Evolutionary conservation across 2,113 vertebrate species (phyloP), one percentile per base, ranked within the genome.

Genomic region (Phyllostomus hastatus): DNA sequence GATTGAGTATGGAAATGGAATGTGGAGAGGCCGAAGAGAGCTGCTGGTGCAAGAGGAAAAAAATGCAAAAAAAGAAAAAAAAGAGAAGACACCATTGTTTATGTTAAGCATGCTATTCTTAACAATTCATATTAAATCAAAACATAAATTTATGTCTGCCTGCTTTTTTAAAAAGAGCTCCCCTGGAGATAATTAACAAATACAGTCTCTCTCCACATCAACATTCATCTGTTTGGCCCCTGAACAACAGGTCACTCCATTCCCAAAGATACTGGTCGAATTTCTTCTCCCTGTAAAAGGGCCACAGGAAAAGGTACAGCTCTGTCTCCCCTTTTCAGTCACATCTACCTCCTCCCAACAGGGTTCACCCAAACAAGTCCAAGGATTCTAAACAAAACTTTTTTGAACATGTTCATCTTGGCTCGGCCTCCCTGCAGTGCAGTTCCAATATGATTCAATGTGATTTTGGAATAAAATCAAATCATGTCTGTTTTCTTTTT

Each of bases 381-480:
- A 96, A 84, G 69, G 67, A 69, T 79, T 87, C 52, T 54, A 91
- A 96, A 91, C 73, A 89, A 93, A 82, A 88, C 90, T 87, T 85
- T 95, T 16, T 17, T 76, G 31, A 93, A 38, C 54, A 57, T 66
- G 10, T 86, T 80, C 94, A 89, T 78, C 31, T 95, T 95, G 90
- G 87, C 94, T 87, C 78, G 50, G 87, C 6, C 52, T 96, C 90
- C 90, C 64, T 76, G 3, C 10, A 79, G 33, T 75, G 7, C 26
- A 87, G 33, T 69, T 89, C 26, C 61, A 87, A 35, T 82, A 20
- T 75, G 90, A 91, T 75, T 95, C 87, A 78, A 46, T 81, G 43
- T 67, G 33, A 80, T 95, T 91, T 64, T 93, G 76, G 50, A 96
- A 79, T 95, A 67, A 91, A 97, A 88, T 88, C 76, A 88, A 96